A percentile compares a stretch with the other conserved stretches of the same genome.
Conservation (phyloP, 2,888 invertebrate species). For the Orchestes rusci region DNA sequence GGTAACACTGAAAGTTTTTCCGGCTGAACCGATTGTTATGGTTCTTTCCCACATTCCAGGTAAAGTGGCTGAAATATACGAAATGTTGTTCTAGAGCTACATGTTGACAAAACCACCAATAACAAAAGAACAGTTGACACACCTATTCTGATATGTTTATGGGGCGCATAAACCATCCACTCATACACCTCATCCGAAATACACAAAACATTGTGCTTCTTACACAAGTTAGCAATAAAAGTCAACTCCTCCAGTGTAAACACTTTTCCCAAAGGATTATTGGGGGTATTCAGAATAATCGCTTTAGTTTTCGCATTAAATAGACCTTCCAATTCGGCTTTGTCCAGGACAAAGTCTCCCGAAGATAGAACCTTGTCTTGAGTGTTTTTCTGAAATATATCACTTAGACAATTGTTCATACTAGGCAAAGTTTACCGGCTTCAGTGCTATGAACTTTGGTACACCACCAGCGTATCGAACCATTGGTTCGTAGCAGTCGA, state of each 20-base stretch:
- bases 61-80: conserved; percentile 61
- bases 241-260: conserved; percentile 62
- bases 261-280: conserved; percentile 96
- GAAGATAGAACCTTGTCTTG: conserved; percentile 52
- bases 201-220: conserved; percentile 86
- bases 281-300: conserved; percentile 94
- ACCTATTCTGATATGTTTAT: conserved; percentile 87
- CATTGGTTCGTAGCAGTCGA: conserved; percentile 97
- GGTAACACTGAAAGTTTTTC: conserved; percentile 96
- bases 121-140: conserved; percentile 11
- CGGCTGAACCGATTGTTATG: conserved; percentile 93
- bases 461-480: conserved; percentile 80
- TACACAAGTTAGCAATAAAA: conserved; percentile 79
- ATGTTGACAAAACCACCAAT: neutral
- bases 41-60: conserved; percentile 98
- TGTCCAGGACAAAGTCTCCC: conserved; percentile 85
- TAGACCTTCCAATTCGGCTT: conserved; percentile 65
- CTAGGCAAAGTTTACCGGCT: conserved; percentile 44
- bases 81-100: neutral
- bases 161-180: conserved; percentile 84
- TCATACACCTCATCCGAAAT: conserved; percentile 98
- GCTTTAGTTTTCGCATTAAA: conserved; percentile 89
- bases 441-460: conserved; percentile 79
- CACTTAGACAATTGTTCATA: neutral
- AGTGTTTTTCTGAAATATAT: conserved; percentile 24